Percentiles rank a stretch among this genome's conserved stretches.
Conservation (phyloP, 92 coral and sea anemone genomes). For the Epizoanthus rinbou region DNA sequence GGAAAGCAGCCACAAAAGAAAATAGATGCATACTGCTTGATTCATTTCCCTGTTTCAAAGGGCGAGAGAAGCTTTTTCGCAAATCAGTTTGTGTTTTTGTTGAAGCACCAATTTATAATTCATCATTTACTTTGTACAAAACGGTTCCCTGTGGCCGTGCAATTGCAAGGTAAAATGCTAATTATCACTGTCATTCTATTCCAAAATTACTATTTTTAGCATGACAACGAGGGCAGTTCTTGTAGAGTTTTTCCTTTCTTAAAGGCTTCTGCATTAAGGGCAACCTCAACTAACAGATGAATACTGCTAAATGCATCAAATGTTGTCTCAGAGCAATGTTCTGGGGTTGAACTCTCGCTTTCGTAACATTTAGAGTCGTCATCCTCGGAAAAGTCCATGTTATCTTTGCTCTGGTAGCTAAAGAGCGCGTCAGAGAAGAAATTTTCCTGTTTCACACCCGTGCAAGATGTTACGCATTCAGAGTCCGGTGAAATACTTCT, state of each 20-base stretch:
- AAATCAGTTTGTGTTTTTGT: slow-evolving; percentile 16
- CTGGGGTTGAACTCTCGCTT: slow-evolving; percentile 59
- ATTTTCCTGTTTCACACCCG: slow-evolving; percentile 67
- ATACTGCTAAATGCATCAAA: slow-evolving; percentile 93
- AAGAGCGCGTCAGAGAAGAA: slow-evolving; percentile 70
- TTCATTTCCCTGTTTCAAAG: slow-evolving; percentile 9
- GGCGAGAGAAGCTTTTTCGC: slow-evolving; percentile 15
- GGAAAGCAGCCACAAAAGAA: no score
- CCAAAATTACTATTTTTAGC: slow-evolving; percentile 73
- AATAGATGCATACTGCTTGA: neutral
- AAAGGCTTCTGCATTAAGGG: slow-evolving; percentile 92
- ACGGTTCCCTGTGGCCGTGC: slow-evolving; percentile 62
- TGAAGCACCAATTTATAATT: slow-evolving; percentile 76
- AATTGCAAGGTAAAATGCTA: slow-evolving; percentile 72
- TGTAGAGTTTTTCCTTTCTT: slow-evolving; percentile 83
- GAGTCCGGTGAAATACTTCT: slow-evolving; percentile 75
- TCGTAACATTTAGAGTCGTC: slow-evolving; percentile 68
- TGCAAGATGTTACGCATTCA: slow-evolving; percentile 58
- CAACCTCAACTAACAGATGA: slow-evolving; percentile 95
- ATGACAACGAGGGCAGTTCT: slow-evolving; percentile 88
- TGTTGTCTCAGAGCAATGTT: slow-evolving; percentile 68
- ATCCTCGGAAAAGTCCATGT: slow-evolving; percentile 57
- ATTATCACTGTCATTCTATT: slow-evolving; percentile 75
- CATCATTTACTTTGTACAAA: slow-evolving; percentile 84
- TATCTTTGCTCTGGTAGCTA: slow-evolving; percentile 58